Evolutionary conservation across 2,888 invertebrate species (phyloP).

Genomic region (Mythimna lalbum): DNA sequence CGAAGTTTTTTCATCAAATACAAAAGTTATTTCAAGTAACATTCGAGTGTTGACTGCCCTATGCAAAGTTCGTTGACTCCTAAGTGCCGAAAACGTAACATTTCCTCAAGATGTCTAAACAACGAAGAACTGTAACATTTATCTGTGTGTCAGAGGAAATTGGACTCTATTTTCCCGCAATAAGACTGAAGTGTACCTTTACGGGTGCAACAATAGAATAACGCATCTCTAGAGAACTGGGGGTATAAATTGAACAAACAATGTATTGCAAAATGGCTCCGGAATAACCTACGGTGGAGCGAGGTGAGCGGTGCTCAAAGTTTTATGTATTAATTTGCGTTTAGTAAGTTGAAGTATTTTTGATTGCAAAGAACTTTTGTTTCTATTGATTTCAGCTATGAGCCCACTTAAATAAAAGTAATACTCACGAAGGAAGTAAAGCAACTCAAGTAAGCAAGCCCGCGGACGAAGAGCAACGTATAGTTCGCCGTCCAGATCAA

Average conservation of each 20-base stretch:
- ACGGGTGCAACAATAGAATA: slow-evolving; percentile 67
- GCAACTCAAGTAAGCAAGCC: too few species aligned
- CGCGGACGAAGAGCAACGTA: too few species aligned
- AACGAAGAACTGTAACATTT: slow-evolving; percentile 61
- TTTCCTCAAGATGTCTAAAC: slow-evolving; percentile 73
- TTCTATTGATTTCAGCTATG: background rate
- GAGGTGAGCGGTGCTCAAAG: slow-evolving; percentile 73
- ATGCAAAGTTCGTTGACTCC: slow-evolving; percentile 70
- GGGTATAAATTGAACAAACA: slow-evolving; percentile 88
- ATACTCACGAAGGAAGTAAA: too few species aligned
- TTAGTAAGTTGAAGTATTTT: slow-evolving; percentile 4
- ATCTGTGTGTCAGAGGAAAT: slow-evolving; percentile 46
- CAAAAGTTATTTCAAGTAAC: slow-evolving; percentile 40
- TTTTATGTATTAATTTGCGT: slow-evolving; percentile 50
- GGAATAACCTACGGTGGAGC: slow-evolving; percentile 73
- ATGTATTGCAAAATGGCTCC: slow-evolving; percentile 86
- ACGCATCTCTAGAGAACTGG: slow-evolving; percentile 77
- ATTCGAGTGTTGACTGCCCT: slow-evolving; percentile 53
- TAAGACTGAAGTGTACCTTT: slow-evolving; percentile 58
- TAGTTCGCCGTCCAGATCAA: too few species aligned
- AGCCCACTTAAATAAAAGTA: background rate
- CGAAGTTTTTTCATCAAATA: slow-evolving; percentile 57
- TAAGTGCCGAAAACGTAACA: slow-evolving; percentile 70
- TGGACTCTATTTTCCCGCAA: slow-evolving; percentile 54
- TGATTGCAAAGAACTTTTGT: background rate